Base-by-base conservation (phyloP, 2,113 vertebrate species). In the Chrysochloris asiatica region DNA sequence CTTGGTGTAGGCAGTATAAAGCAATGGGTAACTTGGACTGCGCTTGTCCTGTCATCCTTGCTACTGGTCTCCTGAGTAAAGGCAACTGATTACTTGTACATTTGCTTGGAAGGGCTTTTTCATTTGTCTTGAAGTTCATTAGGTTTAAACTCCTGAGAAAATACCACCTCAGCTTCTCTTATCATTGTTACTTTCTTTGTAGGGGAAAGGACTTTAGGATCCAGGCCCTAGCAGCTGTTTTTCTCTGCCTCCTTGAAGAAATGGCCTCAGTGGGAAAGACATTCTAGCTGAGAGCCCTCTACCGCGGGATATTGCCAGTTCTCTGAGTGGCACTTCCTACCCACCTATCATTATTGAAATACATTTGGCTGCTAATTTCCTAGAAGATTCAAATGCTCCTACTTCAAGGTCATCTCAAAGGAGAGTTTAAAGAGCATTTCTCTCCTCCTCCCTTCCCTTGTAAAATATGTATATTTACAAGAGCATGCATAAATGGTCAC, bases 381-480 rank as follows among this genome's bases (percentile, higher is more conserved):
- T 97, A 96, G 94, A 98, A 98, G 97, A 98, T 98, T 98, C 98
- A 97, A 98, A 97, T 97, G 96, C 95, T 98, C 93, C 95, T 96
- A 93, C 97, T 98, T 97, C 98, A 98, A 99, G 98, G 98, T 99
- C 98, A 98, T 97, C 95, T 98, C 96, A 89, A 97, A 98, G 98
- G 97, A 98, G 97, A 97, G 96, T 97, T 98, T 97, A 98, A 97
- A 98, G 97, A 98, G 97, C 96, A 95, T 96, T 96, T 95, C 95
- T 96, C 90, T 80, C 86, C 88, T 93, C 96, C 91, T 95, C 93
- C 92, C 83, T 92, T 93, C 84, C 82, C 91, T 94, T 95, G 96
- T 98, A 98, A 98, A 98, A 98, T 98, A 98, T 99, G 98, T 99
- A 98, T 99, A 98, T 99, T 99, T 99, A 99, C 99, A 99, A 98